Evolutionary conservation across 2,888 invertebrate species (phyloP), one percentile per base, ranked within the genome.

Genomic region (Phengaris alcon): DNA sequence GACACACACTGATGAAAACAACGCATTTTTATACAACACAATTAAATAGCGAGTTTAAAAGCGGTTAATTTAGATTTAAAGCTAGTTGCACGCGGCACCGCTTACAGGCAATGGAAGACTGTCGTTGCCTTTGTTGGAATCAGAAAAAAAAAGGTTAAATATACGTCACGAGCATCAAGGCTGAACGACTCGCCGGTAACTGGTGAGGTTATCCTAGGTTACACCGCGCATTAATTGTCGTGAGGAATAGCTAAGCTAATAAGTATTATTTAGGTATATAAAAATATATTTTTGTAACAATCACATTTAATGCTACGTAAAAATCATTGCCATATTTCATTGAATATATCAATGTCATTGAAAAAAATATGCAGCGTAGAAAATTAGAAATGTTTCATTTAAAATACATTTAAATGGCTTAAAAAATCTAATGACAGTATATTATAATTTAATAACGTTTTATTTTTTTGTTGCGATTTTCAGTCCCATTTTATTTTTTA

Each of bases 141-240:
- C 90, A 88, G 89, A 86, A 88, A 89, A 91, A 90, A 90, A 88
- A 87, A 88, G 84, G 86, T 85, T 86, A 35, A 82, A 87, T 85
- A 88, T 85, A 88, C 90, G 90, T 90, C 89, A 89, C 85, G 86
- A 91, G 86, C 86, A 85, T 83, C 90, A 91, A 90, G 91, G 90
- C 75, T 76, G 74, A 76, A 70, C 57, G 74, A n/a, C 68, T 35
- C 51, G 9, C 15, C 5, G 13, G 15, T 15, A 3, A 7, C 6
- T 22, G 51, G 22, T 72, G 72, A 52, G 72, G 72, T 72, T 54
- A 72, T 72, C 52, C 35, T 52, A 9, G 72, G 72, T 72, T 51
- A 51, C 46, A 22, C 52, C 6, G 69, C 15, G 48, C 48, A 51
- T 5, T 13, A 9, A 0, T 52, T 52, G 52, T 52, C 12, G 52